Conservation (phyloP, 2,113 vertebrate species). For the Circaetus cinerascens region DNA sequence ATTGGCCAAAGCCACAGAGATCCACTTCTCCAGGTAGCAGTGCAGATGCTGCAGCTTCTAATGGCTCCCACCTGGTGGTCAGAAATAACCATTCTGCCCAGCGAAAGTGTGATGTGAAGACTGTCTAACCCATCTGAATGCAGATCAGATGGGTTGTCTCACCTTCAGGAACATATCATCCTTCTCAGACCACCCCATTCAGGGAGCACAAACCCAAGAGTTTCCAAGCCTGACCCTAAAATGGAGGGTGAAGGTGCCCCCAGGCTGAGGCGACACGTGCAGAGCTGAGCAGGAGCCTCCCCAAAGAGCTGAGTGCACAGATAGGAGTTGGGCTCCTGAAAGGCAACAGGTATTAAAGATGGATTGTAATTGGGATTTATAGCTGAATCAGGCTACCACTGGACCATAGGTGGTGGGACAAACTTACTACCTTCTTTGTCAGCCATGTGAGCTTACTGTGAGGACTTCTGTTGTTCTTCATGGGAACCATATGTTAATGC, state of each 20-base stretch:
- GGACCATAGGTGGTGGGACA: background rate
- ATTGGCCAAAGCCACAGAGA: background rate
- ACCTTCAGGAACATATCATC: background rate
- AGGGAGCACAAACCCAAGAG: background rate
- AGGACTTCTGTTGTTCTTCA: background rate
- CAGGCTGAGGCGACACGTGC: background rate
- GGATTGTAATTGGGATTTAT: background rate
- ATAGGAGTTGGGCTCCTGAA: background rate
- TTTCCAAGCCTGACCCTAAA: background rate
- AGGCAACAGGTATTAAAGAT: background rate
- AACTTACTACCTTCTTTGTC: background rate
- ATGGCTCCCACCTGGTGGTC: background rate
- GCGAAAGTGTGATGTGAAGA: background rate
- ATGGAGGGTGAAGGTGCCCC: background rate
- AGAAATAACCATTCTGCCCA: background rate
- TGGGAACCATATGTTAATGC: background rate
- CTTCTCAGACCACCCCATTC: background rate
- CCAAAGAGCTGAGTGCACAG: background rate
- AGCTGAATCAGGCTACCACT: background rate
- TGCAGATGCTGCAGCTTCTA: background rate
- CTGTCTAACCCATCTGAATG: background rate
- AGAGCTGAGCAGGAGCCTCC: background rate
- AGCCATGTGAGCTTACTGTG: background rate
- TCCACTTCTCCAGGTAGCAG: background rate
- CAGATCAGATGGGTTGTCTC: background rate